phyloP scores from a whole-genome alignment of 2,113 vertebrate species.

The Cyanoramphus novaezelandiae region DNA sequence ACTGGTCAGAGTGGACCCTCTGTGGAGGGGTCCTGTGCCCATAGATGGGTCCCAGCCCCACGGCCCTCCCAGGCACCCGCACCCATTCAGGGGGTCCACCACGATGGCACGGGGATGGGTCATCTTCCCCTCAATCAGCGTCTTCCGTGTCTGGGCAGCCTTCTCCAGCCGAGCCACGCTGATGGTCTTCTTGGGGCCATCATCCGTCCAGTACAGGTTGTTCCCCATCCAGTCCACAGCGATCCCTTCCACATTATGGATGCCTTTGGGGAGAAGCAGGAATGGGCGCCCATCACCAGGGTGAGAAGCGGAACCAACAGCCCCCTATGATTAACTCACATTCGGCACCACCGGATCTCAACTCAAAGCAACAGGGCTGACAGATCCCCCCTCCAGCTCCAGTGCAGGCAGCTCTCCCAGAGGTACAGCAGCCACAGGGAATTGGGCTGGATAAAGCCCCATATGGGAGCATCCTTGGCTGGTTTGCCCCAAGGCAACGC shows the following conservation, averaged over 20 bases:
- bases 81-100: constrained; percentile 94
- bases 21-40: not conserved
- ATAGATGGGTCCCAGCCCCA: not conserved
- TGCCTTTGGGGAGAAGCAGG: constrained; percentile 71
- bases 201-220: constrained; percentile 97
- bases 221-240: constrained; percentile 98
- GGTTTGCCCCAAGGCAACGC: accelerated
- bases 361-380: accelerated
- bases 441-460: not conserved
- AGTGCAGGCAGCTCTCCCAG: not conserved
- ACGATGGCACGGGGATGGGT: constrained; percentile 94
- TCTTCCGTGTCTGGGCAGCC: constrained; percentile 92
- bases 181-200: constrained; percentile 96
- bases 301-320: not conserved
- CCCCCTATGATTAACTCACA: accelerated
- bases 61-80: constrained; percentile 69
- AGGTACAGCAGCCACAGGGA: not conserved
- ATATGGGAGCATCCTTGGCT: not conserved
- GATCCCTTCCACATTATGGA: constrained; percentile 94
- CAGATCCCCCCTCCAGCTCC: accelerated
- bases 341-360: accelerated
- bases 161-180: constrained; percentile 93
- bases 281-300: accelerated
- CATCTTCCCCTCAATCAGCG: constrained; percentile 94
- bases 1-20: too few relatives aligned